Evolutionary conservation across 2,888 invertebrate species (phyloP).

Genomic region (Cyclophora albipunctata): DNA sequence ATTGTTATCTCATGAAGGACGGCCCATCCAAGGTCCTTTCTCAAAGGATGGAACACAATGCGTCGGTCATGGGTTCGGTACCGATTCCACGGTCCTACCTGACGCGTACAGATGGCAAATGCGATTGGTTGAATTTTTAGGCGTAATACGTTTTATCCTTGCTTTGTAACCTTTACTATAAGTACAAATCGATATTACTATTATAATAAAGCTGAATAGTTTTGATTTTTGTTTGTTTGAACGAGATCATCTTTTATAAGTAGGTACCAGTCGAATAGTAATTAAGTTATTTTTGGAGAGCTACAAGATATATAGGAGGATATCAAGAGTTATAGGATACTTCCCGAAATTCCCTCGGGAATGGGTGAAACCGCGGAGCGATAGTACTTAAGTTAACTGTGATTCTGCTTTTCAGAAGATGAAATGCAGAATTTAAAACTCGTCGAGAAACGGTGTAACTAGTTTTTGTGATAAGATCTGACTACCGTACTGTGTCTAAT

Average conservation of each 20-base stretch:
- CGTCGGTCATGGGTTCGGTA: too few species aligned
- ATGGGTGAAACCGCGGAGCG: not conserved
- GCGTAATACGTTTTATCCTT: too few species aligned
- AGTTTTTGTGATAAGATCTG: too few species aligned
- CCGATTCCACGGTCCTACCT: too few species aligned
- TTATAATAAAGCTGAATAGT: not conserved
- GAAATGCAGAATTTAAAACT: not conserved
- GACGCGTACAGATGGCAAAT: too few species aligned
- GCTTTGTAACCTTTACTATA: not conserved
- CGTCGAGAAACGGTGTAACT: not conserved
- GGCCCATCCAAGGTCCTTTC: too few species aligned
- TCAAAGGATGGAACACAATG: too few species aligned
- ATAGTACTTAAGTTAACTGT: not conserved
- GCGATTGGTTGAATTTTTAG: too few species aligned
- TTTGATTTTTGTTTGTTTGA: not conserved
- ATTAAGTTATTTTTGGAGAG: too few species aligned
- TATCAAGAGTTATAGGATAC: not conserved
- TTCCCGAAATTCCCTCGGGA: not conserved
- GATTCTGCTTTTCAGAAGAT: not conserved
- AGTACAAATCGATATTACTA: not conserved
- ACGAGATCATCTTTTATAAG: not conserved
- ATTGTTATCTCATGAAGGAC: too few species aligned
- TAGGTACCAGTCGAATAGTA: too few species aligned
- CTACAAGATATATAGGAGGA: not conserved
- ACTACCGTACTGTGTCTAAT: not conserved